Conservation (phyloP, 2,797 vertebrate species). For the Synaphobranchus kaupii region DNA sequence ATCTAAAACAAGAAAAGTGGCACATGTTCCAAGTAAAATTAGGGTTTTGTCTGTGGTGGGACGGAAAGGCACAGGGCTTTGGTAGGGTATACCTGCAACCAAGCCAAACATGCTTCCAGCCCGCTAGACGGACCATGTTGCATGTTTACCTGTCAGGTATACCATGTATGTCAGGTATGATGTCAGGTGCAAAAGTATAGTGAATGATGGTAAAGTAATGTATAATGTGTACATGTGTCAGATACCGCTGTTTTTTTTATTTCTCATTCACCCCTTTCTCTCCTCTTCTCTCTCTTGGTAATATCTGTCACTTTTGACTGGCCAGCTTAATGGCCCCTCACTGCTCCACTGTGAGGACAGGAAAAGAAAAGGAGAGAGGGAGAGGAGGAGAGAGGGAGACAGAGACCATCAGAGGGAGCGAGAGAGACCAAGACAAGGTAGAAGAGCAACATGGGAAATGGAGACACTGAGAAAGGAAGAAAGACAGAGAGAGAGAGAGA, state of each 20-base stretch:
- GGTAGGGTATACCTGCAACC: not conserved
- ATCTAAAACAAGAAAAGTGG: not conserved
- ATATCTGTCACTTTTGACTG: slow-evolving; percentile 48
- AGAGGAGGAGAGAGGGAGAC: slow-evolving; percentile 1
- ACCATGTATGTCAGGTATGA: too few species aligned
- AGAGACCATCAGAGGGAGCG: not conserved
- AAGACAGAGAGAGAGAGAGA: not conserved
- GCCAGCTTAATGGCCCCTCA: slow-evolving; percentile 30
- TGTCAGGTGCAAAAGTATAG: too few species aligned
- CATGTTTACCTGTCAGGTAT: not conserved
- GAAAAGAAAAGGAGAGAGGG: not conserved
- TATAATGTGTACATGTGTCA: not conserved
- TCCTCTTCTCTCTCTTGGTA: too few species aligned
- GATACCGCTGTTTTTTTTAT: too few species aligned
- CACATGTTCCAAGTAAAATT: not conserved
- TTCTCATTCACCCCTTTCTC: too few species aligned
- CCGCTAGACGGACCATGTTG: not conserved
- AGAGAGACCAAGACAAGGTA: not conserved
- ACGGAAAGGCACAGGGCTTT: not conserved
- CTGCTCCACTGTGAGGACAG: slow-evolving; percentile 17
- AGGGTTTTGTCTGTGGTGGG: not conserved
- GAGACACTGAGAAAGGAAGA: not conserved
- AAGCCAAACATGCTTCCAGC: too few species aligned
- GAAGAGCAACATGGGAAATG: not conserved
- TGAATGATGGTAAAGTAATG: not conserved